A percentile compares a stretch with the other conserved stretches of the same genome.
Evolutionary conservation across 2,797 vertebrate species (phyloP).

Genomic region (Gambusia yucatana): DNA sequence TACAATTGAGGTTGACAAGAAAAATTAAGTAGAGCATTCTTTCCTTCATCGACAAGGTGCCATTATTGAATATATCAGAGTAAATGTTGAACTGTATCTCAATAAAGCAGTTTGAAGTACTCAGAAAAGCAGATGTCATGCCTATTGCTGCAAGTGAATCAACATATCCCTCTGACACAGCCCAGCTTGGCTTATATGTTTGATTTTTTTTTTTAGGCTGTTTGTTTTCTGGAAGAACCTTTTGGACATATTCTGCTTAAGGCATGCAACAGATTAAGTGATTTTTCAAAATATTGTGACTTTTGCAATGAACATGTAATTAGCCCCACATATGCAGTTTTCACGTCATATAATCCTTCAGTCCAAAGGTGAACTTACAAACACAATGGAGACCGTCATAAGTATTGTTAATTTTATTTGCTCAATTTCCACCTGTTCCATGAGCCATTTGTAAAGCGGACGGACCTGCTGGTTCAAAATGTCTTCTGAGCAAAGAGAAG

Average conservation of each 20-base stretch:
- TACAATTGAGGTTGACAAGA: not conserved
- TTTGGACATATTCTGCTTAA: not conserved
- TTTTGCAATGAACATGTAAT: too few species aligned
- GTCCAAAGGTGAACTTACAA: not conserved
- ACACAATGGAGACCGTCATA: not conserved
- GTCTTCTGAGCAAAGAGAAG: too few species aligned
- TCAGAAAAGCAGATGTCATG: not conserved
- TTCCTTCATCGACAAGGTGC: not conserved
- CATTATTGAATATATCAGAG: not conserved
- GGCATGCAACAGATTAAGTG: too few species aligned
- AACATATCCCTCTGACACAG: not conserved
- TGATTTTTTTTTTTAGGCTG: not conserved
- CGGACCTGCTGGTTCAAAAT: too few species aligned
- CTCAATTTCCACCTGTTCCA: not conserved
- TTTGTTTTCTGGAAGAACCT: not conserved
- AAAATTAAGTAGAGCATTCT: not conserved
- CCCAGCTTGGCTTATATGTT: not conserved
- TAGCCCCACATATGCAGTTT: too few species aligned
- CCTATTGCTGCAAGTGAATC: not conserved
- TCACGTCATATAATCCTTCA: too few species aligned
- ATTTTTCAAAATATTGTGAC: too few species aligned
- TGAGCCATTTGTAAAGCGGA: too few species aligned
- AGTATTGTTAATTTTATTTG: not conserved
- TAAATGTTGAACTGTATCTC: not conserved
- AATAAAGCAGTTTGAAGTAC: not conserved